Percentiles rank a stretch among this genome's conserved stretches.
phyloP scores from a whole-genome alignment of 2,113 vertebrate genomes.

The Phylloscopus whistleri region DNA sequence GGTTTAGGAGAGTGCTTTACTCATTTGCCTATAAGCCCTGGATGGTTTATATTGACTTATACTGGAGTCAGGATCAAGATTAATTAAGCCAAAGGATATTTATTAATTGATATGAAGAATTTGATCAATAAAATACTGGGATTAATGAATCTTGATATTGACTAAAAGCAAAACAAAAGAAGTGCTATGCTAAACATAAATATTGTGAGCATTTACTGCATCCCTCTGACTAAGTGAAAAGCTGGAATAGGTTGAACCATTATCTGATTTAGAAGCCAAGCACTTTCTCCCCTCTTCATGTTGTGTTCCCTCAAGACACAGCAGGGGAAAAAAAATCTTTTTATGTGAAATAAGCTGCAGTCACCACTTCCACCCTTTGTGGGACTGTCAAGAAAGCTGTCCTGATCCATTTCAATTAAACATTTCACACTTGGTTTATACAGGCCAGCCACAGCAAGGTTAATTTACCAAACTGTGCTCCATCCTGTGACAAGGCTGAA shows the following conservation, averaged over 20 bases:
- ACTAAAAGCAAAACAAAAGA: slow-evolving; percentile 25
- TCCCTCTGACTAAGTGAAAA: neutral
- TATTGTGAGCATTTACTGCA: neutral
- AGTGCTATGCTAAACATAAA: neutral
- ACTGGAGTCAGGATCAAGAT: slow-evolving; percentile 54
- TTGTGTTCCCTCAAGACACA: neutral
- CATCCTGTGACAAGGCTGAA: neutral
- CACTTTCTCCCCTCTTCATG: neutral
- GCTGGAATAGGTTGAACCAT: neutral
- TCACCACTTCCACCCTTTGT: neutral
- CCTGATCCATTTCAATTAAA: neutral
- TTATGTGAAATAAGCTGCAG: neutral
- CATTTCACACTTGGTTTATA: neutral
- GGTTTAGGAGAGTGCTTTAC: neutral
- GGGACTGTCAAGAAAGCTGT: neutral
- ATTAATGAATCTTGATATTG: slow-evolving; percentile 69
- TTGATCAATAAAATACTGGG: slow-evolving; percentile 47
- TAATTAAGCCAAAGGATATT: slow-evolving; percentile 53
- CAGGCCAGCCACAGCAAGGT: neutral
- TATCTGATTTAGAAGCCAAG: neutral
- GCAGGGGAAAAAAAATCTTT: neutral
- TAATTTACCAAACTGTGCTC: neutral
- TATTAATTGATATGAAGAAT: slow-evolving; percentile 66
- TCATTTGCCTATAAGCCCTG: neutral
- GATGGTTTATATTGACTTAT: slow-evolving; percentile 37